Evolutionary conservation across 2,113 vertebrate genomes (phyloP).

Genomic region (Coregonus clupeaformis): DNA sequence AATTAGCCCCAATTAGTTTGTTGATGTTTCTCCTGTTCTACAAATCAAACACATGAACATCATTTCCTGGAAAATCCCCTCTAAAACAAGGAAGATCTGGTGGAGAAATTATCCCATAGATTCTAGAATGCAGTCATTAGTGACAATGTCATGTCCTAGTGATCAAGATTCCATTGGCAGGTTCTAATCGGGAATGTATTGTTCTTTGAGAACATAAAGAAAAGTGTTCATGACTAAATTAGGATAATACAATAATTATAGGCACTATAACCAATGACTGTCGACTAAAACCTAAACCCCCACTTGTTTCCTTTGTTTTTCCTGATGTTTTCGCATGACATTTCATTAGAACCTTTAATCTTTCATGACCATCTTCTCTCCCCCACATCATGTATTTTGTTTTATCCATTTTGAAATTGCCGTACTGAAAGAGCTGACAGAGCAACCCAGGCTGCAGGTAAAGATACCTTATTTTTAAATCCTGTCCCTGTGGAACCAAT

Average conservation of each 20-base stretch:
- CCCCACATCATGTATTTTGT: conserved; percentile 17
- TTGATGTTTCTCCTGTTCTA: conserved; percentile 38
- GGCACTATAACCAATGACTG: too few relatives aligned
- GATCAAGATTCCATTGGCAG: not conserved
- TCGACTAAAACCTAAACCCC: not conserved
- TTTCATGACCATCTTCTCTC: conserved; percentile 17
- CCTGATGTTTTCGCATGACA: conserved; percentile 6
- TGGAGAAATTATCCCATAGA: not conserved
- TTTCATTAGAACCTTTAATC: conserved; percentile 19
- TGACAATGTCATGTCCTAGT: not conserved
- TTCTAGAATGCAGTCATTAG: conserved; percentile 2
- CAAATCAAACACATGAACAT: conserved; percentile 17
- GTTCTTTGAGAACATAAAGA: not conserved
- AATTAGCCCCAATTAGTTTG: conserved; percentile 18
- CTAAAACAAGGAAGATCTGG: conserved; percentile 22
- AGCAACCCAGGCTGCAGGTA: conserved; percentile 27
- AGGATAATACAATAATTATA: not conserved
- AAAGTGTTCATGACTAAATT: not conserved
- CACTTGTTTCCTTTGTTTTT: conserved; percentile 7
- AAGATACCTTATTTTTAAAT: conserved; percentile 20
- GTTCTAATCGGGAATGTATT: not conserved
- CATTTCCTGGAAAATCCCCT: conserved; percentile 21
- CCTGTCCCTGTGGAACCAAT: conserved; percentile 2
- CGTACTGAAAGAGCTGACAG: conserved; percentile 23
- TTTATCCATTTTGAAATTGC: conserved; percentile 30